Evolutionary conservation across 2,888 invertebrate species (phyloP), one percentile per base, ranked within the genome.

Genomic region (Periphyllus acericola): DNA sequence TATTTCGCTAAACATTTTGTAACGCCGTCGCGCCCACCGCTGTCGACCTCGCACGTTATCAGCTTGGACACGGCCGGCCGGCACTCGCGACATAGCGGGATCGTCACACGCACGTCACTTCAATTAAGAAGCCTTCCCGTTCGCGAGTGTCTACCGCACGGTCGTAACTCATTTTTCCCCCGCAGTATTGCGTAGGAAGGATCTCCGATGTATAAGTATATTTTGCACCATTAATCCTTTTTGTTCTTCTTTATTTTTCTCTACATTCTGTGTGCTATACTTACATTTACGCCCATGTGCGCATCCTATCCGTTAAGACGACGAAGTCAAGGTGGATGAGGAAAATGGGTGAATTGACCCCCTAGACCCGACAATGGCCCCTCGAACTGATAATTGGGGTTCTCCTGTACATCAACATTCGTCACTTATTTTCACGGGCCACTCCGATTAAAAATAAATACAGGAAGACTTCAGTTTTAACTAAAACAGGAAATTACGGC

Each of bases 101-200:
- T 11, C 9, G 40, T 29, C 46, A 74, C 66, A n/a, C 9, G 11
- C 40, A 34, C 83, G 66, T 66, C 75, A 84, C 40, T 76, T 40
- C 83, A 84, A 84, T 84, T 75, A 76, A 75, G 83, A 40, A 29
- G 21, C 75, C n/a, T 66, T 32, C 25, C 25, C 25, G 19, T 34
- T 29, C 9, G 36, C 5, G 36, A 66, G 60, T 60, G 6, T 60
- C 60, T 25, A 25, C 29, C 34, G 25, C 6, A 25, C 34, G 17
- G 66, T 84, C 83, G 66, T 84, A 76, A 66, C 66, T 84, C 83
- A 84, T 76, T 76, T 83, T 75, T 76, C 14, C 3, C 40, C n/a
- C 14, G 17, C n/a, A 74, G 36, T 21, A n/a, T 68, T 32, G 6
- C 34, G n/a, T 34, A 9, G 9, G 19, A 66, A 25, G 71, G 32